Percentiles rank a stretch among this genome's conserved stretches.
phyloP scores from a whole-genome alignment of 2,888 invertebrate species.

The Apamea monoglypha region DNA sequence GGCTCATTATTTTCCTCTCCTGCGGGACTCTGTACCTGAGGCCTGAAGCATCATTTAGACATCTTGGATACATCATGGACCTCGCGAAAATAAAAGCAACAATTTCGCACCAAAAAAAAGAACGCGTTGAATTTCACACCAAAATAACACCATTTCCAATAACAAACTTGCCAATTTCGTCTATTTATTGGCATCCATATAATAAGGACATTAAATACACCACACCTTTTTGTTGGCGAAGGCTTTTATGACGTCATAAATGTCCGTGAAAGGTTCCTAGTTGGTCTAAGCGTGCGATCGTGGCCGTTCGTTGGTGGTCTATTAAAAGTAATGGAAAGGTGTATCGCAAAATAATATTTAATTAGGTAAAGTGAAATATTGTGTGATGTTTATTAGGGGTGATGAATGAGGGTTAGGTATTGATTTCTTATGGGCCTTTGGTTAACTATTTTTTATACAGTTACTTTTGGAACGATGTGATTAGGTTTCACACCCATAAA shows the following conservation, averaged over 20 bases:
- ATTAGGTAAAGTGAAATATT: constrained; percentile 40
- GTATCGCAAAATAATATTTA: constrained; percentile 43
- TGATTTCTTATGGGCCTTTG: constrained; percentile 8
- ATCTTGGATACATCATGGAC: too few species aligned
- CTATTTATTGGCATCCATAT: constrained; percentile 40
- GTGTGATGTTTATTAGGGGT: constrained; percentile 30
- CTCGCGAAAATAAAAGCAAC: too few species aligned
- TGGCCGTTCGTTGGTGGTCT: constrained; percentile 14
- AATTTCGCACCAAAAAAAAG: neutral
- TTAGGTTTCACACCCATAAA: neutral
- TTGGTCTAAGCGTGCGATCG: constrained; percentile 39
- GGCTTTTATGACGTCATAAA: constrained; percentile 60
- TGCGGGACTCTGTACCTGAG: too few species aligned
- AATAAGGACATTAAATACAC: constrained; percentile 57
- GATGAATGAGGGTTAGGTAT: constrained; percentile 4
- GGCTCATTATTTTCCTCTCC: too few species aligned
- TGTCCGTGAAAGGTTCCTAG: constrained; percentile 49
- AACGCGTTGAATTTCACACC: neutral
- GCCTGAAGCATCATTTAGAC: too few species aligned
- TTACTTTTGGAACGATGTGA: neutral
- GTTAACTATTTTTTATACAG: neutral
- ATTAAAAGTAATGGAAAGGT: constrained; percentile 50
- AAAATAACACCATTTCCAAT: constrained; percentile 11
- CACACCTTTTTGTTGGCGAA: constrained; percentile 58
- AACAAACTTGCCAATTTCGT: constrained; percentile 37